phyloP scores from a whole-genome alignment of 2,888 invertebrate species.

The Drosophila bunnanda region DNA sequence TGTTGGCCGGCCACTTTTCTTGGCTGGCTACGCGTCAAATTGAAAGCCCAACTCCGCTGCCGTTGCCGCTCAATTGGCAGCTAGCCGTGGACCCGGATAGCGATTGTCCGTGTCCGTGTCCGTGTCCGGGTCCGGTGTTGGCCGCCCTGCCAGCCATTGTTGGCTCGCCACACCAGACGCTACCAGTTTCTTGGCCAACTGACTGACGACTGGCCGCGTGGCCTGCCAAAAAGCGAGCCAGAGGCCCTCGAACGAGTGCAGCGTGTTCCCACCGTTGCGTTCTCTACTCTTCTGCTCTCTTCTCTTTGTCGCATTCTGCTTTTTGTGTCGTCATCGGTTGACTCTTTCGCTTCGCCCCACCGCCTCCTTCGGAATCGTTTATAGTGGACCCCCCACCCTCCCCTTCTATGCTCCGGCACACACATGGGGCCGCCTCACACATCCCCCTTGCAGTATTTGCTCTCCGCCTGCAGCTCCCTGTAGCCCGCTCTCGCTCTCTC shows the following conservation, averaged over 20 bases:
- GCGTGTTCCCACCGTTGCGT: conserved; percentile 22
- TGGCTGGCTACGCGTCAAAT: conserved; percentile 78
- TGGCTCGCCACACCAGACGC: conserved; percentile 79
- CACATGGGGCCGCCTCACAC: not conserved
- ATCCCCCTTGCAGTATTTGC: conserved; percentile 11
- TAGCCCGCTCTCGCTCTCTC: conserved; percentile 23
- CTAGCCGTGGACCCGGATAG: conserved; percentile 55
- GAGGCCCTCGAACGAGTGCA: conserved; percentile 70
- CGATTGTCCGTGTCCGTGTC: conserved; percentile 37
- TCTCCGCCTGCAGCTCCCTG: conserved; percentile 6
- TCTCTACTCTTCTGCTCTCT: conserved; percentile 44
- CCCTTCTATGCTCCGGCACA: not conserved
- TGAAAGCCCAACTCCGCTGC: conserved; percentile 57
- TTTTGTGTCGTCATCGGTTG: conserved; percentile 70
- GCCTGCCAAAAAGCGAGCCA: conserved; percentile 77
- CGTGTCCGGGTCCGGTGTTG: conserved; percentile 64
- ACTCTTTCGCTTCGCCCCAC: conserved; percentile 21
- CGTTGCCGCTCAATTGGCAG: conserved; percentile 44
- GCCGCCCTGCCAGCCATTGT: conserved; percentile 76
- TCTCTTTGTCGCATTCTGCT: conserved; percentile 52
- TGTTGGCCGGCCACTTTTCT: conserved; percentile 81
- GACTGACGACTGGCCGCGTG: conserved; percentile 82
- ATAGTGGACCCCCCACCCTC: too few relatives aligned
- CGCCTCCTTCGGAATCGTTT: conserved; percentile 8
- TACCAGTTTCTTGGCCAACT: conserved; percentile 83